Percentiles rank a stretch among this genome's conserved stretches.
Evolutionary conservation across 2,888 invertebrate genomes (phyloP).

Genomic region (Lutraria lutraria): DNA sequence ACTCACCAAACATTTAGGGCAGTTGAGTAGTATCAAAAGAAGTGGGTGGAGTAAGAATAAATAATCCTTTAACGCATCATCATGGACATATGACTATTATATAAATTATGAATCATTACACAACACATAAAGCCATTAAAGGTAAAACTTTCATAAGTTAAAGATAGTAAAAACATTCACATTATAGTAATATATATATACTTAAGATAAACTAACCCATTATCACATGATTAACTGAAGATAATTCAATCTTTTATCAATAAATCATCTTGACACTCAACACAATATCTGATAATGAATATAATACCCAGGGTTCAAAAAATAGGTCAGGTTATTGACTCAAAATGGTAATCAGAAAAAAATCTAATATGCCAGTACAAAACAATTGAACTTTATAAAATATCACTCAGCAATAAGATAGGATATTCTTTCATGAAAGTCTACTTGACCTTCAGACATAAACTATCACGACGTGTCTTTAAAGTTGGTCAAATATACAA

Average conservation of each 20-base stretch:
- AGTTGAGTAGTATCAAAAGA: neutral
- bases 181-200: neutral
- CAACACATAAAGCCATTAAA: no score
- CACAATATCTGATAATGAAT: neutral
- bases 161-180: neutral
- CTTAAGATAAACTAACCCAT: slow-evolving; percentile 13
- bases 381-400: neutral
- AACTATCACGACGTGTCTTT: no score
- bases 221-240: slow-evolving; percentile 15
- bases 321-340: neutral
- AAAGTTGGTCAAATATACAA: no score
- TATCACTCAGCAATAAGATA: neutral
- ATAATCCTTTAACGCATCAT: neutral
- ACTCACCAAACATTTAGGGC: no score
- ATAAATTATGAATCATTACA: neutral
- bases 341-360: neutral
- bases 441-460: neutral
- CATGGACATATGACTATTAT: neutral
- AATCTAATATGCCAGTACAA: neutral
- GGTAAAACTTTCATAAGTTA: neutral
- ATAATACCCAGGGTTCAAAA: neutral
- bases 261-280: neutral
- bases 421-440: neutral
- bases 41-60: neutral
- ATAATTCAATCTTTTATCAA: slow-evolving; percentile 7